Conservation (phyloP, 2,888 invertebrate genomes). For the Yponomeuta plumbellus region DNA sequence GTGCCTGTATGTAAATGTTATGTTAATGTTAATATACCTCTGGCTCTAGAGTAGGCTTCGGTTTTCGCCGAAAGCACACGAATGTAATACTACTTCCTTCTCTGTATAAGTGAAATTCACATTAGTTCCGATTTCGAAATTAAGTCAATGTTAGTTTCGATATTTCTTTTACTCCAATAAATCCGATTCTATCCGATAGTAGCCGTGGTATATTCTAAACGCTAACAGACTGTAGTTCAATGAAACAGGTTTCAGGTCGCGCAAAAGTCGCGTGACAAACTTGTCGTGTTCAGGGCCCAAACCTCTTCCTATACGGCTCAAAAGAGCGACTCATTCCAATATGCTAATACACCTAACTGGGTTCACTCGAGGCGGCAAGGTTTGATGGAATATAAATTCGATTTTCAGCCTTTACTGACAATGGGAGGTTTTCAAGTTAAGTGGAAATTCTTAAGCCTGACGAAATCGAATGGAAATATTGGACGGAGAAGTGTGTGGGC, state of each 20-base stretch:
- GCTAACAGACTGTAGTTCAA: too few species aligned
- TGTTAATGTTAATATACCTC: too few species aligned
- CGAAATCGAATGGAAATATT: conserved; percentile 47
- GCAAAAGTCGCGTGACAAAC: not conserved
- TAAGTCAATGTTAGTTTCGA: too few species aligned
- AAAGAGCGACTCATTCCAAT: conserved; percentile 24
- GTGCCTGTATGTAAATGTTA: too few species aligned
- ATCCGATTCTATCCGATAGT: too few species aligned
- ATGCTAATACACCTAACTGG: conserved; percentile 32
- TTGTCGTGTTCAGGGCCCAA: not conserved
- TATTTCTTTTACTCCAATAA: too few species aligned
- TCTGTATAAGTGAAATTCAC: too few species aligned
- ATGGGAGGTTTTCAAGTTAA: conserved; percentile 35
- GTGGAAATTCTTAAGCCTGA: conserved; percentile 33
- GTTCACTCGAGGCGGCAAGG: conserved; percentile 21
- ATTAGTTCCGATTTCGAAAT: too few species aligned
- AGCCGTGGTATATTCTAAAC: too few species aligned
- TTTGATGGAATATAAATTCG: conserved; percentile 34
- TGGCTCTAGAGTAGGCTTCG: too few species aligned
- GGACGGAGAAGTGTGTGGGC: conserved; percentile 13
- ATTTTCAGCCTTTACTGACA: conserved; percentile 38
- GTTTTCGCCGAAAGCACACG: too few species aligned
- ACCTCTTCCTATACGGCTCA: not conserved
- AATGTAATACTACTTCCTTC: too few species aligned
- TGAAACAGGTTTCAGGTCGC: not conserved